Conservation (phyloP, 64 coral and sea anemone genomes). For the Stichodactyla helianthus region DNA sequence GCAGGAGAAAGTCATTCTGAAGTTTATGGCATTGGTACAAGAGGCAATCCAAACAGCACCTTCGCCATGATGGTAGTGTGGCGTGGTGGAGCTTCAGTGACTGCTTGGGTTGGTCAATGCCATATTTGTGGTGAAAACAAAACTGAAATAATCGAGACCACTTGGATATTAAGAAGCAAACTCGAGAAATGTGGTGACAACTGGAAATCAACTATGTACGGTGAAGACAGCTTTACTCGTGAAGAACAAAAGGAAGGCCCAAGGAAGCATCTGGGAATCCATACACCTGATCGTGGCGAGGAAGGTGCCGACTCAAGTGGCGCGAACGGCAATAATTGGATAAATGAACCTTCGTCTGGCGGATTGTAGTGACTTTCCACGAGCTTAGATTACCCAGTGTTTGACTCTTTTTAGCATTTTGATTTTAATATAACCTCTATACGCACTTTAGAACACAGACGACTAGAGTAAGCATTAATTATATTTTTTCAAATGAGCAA, state of each 20-base stretch:
- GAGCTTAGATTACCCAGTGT: too few relatives aligned
- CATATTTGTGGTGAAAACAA: slow-evolving; percentile 87
- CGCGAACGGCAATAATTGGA: background rate
- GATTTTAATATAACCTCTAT: slow-evolving; percentile 9
- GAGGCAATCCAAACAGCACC: slow-evolving; percentile 63
- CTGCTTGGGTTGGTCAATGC: slow-evolving; percentile 88
- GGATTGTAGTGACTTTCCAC: background rate
- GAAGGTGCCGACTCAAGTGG: slow-evolving; percentile 24
- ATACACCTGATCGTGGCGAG: slow-evolving; percentile 67
- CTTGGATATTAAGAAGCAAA: slow-evolving; percentile 63
- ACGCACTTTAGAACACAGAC: slow-evolving; percentile 27
- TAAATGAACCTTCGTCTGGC: background rate
- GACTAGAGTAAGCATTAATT: slow-evolving; percentile 24
- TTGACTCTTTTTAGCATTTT: slow-evolving; percentile 12
- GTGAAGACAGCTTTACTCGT: slow-evolving; percentile 64
- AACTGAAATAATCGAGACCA: slow-evolving; percentile 73
- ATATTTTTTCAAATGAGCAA: slow-evolving; percentile 46
- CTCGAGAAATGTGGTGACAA: slow-evolving; percentile 55
- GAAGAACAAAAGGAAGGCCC: slow-evolving; percentile 62
- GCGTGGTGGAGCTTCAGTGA: slow-evolving; percentile 74
- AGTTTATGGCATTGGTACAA: slow-evolving; percentile 58
- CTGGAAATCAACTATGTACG: slow-evolving; percentile 77
- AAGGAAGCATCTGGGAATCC: slow-evolving; percentile 52
- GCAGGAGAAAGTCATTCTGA: slow-evolving; percentile 72
- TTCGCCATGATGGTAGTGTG: slow-evolving; percentile 87